Base-by-base conservation (phyloP, 2,113 vertebrate genomes). In the Indri indri region DNA sequence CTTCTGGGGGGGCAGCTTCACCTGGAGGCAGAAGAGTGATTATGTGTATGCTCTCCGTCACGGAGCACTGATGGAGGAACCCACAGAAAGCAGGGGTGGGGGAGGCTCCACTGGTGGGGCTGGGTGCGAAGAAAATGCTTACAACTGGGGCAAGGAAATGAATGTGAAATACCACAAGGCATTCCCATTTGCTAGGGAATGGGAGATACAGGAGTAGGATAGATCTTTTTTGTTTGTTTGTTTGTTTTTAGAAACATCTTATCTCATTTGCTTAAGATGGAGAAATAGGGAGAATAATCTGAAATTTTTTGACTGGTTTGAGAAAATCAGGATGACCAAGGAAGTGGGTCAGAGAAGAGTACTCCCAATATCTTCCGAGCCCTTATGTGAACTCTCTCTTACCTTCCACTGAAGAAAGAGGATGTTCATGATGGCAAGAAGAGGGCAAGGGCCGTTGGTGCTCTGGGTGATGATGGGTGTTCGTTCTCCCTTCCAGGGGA, bases 331-430 rank as follows among this genome's bases (percentile, higher is more conserved):
- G 47, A 84, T 50, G 32, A 66, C 11, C 5, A 5, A 63, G 74
- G 37, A 45, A 37, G n/a, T 20, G n/a, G 42, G 63, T 65, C 20
- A 8, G 7, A 37, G 34, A 66, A 83, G 50, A 63, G 37, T 8
- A 7, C 7, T 42, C 63, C 42, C 32, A 11, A 2, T 13, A 12
- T 30, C 25, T 68, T 25, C 88, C 50, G 8, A 84, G 59, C 23
- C 5, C 23, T 30, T 12, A 22, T 8, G 32, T 5, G 13, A n/a
- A 50, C 3, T 7, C 77, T 22, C 47, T 0, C 98, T 95, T 92
- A 99, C 99, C 99, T 99, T 99, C 99, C 99, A 99, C 92, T 99
- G 99, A 42, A 99, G 97, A 25, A 99, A 99, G 14, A 99, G 99
- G 47, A 99, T 98, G 97, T 99, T 99, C 98, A 99, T 99, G 98